Conservation (phyloP, 1,140 invertebrate genomes). For the Euura lappo region DNA sequence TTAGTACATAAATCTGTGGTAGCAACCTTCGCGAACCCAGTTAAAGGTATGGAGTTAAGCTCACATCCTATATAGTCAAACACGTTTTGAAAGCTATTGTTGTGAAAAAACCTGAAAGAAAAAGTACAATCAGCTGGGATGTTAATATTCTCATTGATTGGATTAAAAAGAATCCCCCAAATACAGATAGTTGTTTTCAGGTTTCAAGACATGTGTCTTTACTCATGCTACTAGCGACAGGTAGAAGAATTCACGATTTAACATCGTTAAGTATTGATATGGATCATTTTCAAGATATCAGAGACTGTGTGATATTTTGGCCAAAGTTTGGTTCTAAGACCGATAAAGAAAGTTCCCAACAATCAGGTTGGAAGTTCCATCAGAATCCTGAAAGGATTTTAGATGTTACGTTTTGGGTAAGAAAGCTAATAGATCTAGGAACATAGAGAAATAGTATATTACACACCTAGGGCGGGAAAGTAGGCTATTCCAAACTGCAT, state of each 20-base stretch:
- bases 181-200: constrained; percentile 34
- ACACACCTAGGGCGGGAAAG: no score
- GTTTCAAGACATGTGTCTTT: constrained; percentile 34
- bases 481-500: no score
- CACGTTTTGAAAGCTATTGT: constrained; percentile 17
- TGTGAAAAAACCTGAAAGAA: background rate
- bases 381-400: no score
- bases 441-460: no score
- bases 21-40: constrained; percentile 3
- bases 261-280: constrained; percentile 34
- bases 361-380: no score
- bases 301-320: no score
- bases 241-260: constrained; percentile 46
- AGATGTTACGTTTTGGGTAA: no score
- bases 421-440: no score
- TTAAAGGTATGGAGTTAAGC: constrained; percentile 3
- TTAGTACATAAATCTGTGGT: constrained; percentile 23
- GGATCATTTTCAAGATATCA: no score
- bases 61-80: constrained; percentile 18
- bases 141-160: constrained; percentile 16
- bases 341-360: no score
- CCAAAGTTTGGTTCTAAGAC: no score
- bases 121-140: constrained; percentile 20
- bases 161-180: constrained; percentile 18
- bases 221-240: constrained; percentile 39